These are phyloP conservation scores for Vannuccia rotundouncinata DNA, from an alignment of 2,888 invertebrate species.

Conservation along the genomic window DNA sequence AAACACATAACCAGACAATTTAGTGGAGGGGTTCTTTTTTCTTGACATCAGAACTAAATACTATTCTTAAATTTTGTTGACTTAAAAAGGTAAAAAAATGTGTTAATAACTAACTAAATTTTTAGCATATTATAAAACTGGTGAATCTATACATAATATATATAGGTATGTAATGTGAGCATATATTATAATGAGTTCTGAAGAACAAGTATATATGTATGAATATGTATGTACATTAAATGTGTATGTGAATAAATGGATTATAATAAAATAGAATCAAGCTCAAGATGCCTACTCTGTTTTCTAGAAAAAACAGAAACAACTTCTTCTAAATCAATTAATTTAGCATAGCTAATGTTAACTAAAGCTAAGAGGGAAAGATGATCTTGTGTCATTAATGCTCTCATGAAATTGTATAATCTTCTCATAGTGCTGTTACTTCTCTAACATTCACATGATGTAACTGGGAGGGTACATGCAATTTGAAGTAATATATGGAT, in stretches of 20 bases:
- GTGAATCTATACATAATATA: too few species aligned
- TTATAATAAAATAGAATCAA: too few species aligned
- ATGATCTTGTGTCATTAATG: slow-evolving; percentile 9
- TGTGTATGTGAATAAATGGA: too few species aligned
- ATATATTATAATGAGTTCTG: too few species aligned
- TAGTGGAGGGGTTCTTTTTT: neutral
- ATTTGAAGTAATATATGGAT: slow-evolving; percentile 2
- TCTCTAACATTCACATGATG: slow-evolving; percentile 13
- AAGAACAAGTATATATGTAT: too few species aligned
- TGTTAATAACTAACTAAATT: too few species aligned
- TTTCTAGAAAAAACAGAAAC: neutral
- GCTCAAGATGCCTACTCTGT: neutral
- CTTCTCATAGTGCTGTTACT: slow-evolving; percentile 9
- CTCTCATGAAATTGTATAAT: slow-evolving; percentile 11
- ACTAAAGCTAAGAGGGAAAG: neutral
- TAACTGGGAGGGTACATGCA: slow-evolving; percentile 16
- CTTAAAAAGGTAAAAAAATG: neutral
- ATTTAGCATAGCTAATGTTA: neutral
- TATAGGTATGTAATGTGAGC: too few species aligned
- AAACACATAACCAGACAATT: neutral
- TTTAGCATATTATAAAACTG: too few species aligned
- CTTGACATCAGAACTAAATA: neutral
- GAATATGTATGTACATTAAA: too few species aligned
- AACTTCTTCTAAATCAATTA: neutral
- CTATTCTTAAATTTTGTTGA: neutral